phyloP scores from a whole-genome alignment of 2,113 vertebrate genomes.

The Urocynchramus pylzowi region DNA sequence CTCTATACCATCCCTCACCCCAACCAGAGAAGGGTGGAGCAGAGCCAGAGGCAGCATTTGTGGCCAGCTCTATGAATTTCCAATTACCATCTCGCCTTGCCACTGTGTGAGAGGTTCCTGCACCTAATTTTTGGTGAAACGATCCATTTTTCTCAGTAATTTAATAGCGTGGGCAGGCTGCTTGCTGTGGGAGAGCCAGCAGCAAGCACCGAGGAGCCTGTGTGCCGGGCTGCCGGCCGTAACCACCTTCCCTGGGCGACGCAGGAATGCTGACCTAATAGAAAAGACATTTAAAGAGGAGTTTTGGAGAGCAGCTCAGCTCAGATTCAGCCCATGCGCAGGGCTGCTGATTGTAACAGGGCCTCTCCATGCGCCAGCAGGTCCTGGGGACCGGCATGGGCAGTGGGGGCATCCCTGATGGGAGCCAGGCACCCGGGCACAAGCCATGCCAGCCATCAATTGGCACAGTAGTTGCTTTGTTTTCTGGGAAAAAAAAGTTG shows the following conservation, averaged over 20 bases:
- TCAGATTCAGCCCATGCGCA: background rate
- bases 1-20: background rate
- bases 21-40: background rate
- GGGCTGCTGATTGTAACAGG: background rate
- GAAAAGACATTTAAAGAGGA: slow-evolving; percentile 53
- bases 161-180: slow-evolving; percentile 51
- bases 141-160: slow-evolving; percentile 57
- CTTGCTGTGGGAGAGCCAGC: slow-evolving; percentile 22
- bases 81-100: slow-evolving; percentile 23
- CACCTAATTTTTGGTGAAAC: slow-evolving; percentile 56
- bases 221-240: slow-evolving; percentile 29
- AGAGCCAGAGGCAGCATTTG: background rate
- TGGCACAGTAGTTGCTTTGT: background rate
- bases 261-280: slow-evolving; percentile 63
- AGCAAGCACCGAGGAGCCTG: slow-evolving; percentile 47
- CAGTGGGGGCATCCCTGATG: background rate
- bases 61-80: background rate
- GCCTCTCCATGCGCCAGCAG: background rate
- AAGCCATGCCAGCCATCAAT: fast-evolving
- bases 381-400: fast-evolving
- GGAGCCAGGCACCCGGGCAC: background rate
- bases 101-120: background rate
- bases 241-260: slow-evolving; percentile 49
- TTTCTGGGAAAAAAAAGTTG: background rate
- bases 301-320: background rate